Evolutionary conservation across 2,797 vertebrate genomes (phyloP).

Genomic region (Myiothlypis coronata): DNA sequence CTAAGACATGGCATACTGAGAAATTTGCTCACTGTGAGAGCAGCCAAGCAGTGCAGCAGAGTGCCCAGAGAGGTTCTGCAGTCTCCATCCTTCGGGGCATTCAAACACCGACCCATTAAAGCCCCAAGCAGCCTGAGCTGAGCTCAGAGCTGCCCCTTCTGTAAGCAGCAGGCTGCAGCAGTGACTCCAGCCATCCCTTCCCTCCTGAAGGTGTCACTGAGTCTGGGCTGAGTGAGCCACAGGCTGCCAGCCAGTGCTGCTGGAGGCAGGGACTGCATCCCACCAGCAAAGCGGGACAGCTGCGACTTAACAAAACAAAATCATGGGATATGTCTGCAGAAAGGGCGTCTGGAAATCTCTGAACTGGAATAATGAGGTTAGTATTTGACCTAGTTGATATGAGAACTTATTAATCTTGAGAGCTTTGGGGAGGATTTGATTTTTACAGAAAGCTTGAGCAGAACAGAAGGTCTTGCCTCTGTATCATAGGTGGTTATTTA

Average conservation of each 20-base stretch:
- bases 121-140: not conserved
- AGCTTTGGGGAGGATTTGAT: not conserved
- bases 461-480: not conserved
- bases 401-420: not conserved
- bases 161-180: not conserved
- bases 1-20: not conserved
- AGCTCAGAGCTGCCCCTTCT: not conserved
- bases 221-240: accelerated
- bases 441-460: not conserved
- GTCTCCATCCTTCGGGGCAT: not conserved
- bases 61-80: not conserved
- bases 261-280: not conserved
- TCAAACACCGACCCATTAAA: not conserved
- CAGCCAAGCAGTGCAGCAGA: not conserved
- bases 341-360: not conserved
- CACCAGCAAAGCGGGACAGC: not conserved
- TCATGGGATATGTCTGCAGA: not conserved
- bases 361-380: slow-evolving; percentile 8
- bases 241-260: not conserved
- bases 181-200: not conserved
- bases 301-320: not conserved
- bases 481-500: not conserved
- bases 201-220: not conserved
- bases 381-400: slow-evolving; percentile 27
- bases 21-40: not conserved